Conservation (phyloP, 2,888 invertebrate genomes). For the Aquatica leii region DNA sequence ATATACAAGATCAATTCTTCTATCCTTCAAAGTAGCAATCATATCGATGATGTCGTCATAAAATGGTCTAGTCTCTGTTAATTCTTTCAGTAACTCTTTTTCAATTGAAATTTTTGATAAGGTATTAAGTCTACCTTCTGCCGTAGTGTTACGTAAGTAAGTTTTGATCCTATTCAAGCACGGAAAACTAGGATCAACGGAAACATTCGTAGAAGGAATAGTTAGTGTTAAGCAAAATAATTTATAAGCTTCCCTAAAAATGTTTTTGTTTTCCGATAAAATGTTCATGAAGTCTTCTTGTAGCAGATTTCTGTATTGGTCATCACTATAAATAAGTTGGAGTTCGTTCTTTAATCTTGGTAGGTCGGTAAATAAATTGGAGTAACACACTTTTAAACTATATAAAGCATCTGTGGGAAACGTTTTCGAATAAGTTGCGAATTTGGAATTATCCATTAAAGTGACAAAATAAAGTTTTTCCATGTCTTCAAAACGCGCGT, state of each 20-base stretch:
- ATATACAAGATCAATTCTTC: constrained; percentile 38
- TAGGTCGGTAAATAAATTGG: constrained; percentile 1
- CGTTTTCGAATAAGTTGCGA: not conserved
- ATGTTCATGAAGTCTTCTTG: not conserved
- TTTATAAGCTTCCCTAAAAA: constrained; percentile 26
- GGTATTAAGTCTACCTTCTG: constrained; percentile 22
- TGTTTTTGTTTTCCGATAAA: constrained; percentile 19
- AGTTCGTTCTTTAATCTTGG: constrained; percentile 19
- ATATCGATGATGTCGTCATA: constrained; percentile 41
- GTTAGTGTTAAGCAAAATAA: no score
- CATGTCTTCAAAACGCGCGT: constrained; percentile 16
- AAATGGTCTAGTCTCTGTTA: constrained; percentile 33
- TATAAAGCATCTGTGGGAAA: constrained; percentile 12
- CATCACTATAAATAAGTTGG: constrained; percentile 14
- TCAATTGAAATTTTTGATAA: constrained; percentile 36
- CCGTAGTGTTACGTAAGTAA: constrained; percentile 24
- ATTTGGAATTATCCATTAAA: constrained; percentile 16
- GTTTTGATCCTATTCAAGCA: constrained; percentile 35
- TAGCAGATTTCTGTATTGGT: not conserved
- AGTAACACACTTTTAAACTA: constrained; percentile 4
- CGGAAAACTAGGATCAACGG: constrained; percentile 20
- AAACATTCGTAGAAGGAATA: constrained; percentile 28
- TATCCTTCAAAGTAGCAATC: constrained; percentile 36
- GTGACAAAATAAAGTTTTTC: constrained; percentile 24
- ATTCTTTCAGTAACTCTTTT: constrained; percentile 30